Conservation (phyloP, 2,797 vertebrate species). For the Microctenopoma steveboyesi region DNA sequence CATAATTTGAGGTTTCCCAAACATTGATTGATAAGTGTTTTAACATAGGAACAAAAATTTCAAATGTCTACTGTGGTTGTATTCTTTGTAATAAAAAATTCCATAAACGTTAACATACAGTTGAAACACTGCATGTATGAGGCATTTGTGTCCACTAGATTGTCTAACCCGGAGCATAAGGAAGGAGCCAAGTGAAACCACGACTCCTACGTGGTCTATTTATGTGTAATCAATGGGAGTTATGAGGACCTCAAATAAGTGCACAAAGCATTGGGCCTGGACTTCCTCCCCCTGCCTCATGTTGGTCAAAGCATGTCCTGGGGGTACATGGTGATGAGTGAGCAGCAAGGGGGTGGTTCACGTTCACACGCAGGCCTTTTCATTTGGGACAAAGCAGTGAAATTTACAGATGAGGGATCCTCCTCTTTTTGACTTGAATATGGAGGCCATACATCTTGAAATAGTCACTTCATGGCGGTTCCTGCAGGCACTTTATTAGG, state of each 20-base stretch:
- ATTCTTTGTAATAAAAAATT: background rate
- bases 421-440: slow-evolving; percentile 63
- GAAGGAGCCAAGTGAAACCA: slow-evolving; percentile 50
- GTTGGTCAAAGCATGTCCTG: slow-evolving; percentile 71
- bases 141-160: slow-evolving; percentile 11
- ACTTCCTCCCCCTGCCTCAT: slow-evolving; percentile 7
- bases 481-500: slow-evolving; percentile 51
- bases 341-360: slow-evolving; percentile 42
- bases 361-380: slow-evolving; percentile 65
- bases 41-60: background rate
- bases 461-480: slow-evolving; percentile 40
- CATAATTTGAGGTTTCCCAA: too few species aligned
- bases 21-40: background rate
- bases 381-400: slow-evolving; percentile 52
- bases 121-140: background rate
- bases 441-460: slow-evolving; percentile 58
- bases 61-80: background rate
- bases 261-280: slow-evolving; percentile 58
- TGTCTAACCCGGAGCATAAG: slow-evolving; percentile 45
- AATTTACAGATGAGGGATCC: slow-evolving; percentile 64
- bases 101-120: background rate
- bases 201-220: slow-evolving; percentile 63
- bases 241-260: slow-evolving; percentile 66
- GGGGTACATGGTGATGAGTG: slow-evolving; percentile 61
- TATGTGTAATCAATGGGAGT: slow-evolving; percentile 79